These are phyloP conservation scores for Germaria angustata DNA, from an alignment of 2,888 invertebrate genomes.

Conservation along the genomic window DNA sequence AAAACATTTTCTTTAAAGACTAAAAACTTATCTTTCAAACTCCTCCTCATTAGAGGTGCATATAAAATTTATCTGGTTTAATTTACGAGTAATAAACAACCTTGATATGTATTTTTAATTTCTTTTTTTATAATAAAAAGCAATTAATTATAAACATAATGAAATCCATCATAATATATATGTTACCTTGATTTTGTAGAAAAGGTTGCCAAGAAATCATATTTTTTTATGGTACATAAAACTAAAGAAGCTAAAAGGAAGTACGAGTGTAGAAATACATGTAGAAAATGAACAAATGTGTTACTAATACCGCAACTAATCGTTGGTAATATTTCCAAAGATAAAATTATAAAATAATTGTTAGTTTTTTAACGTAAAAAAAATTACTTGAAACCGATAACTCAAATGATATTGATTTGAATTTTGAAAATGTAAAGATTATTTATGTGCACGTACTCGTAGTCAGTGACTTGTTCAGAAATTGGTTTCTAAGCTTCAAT, in stretches of 20 bases:
- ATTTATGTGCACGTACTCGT: slow-evolving; percentile 30
- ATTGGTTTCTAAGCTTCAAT: slow-evolving; percentile 27
- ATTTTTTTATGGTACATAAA: slow-evolving; percentile 5
- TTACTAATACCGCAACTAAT: slow-evolving; percentile 37
- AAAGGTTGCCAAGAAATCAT: slow-evolving; percentile 10
- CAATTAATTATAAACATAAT: background rate
- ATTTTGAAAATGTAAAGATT: background rate
- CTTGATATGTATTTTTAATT: slow-evolving; percentile 16
- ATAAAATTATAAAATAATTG: slow-evolving; percentile 12
- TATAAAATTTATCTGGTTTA: background rate
- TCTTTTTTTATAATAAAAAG: background rate
- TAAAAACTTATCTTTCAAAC: background rate
- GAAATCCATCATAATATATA: background rate
- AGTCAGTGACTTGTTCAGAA: slow-evolving; percentile 4
- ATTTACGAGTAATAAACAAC: slow-evolving; percentile 27
- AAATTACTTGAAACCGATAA: background rate
- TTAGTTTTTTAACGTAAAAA: background rate
- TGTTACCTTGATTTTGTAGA: slow-evolving; percentile 23
- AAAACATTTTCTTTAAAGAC: background rate
- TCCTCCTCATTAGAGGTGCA: background rate
- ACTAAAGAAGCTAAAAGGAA: background rate
- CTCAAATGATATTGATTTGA: slow-evolving; percentile 20
- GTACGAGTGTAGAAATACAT: background rate
- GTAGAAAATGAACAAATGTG: background rate
- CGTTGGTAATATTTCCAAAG: slow-evolving; percentile 7